Evolutionary conservation across 2,888 invertebrate genomes (phyloP), one percentile per base, ranked within the genome.

Genomic region (Acanthosepion pharaonis): DNA sequence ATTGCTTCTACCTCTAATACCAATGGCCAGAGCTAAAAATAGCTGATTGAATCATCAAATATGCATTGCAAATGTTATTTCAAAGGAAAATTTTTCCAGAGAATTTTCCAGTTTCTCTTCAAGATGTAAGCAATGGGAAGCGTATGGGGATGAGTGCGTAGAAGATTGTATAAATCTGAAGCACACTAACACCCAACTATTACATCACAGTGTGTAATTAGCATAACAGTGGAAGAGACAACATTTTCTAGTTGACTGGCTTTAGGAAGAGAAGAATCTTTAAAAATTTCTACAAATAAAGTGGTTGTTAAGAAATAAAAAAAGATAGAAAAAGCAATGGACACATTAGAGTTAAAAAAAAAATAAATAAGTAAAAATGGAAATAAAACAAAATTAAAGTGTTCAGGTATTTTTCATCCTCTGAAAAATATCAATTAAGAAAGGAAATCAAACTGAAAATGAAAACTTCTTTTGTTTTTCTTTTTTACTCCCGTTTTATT

Each of bases 1-100:
- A 78, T n/a, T 9, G n/a, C 18, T 78, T 33, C 4, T 78, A 2
- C n/a, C 33, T 33, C 33, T 15, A 20, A 8, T 11, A 11, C 78
- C n/a, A 78, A 78, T 78, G 78, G 33, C 78, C 78, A n/a, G 78
- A 78, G 78, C 78, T 78, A 78, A 78, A 78, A 78, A 78, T 78
- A 78, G 78, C 78, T 78, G 78, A 78, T 78, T 78, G 78, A 78
- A 78, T 78, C 78, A 78, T 78, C 78, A 78, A 78, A 78, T n/a
- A n/a, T 78, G 78, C 78, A n/a, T 78, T 78, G 78, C 78, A 78
- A 78, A 78, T 78, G n/a, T 78, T 78, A 78, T 78, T 78, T 78
- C n/a, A 78, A 78, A 78, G 78, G n/a, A 78, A n/a, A 78, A 78
- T 78, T 78, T 78, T 78, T 78, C 78, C 78, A 78, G 78, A 78